A percentile compares a stretch with the other conserved stretches of the same genome.
These are phyloP conservation scores for Agelaius phoeniceus DNA, from an alignment of 2,113 vertebrate species.

Conservation along the genomic window DNA sequence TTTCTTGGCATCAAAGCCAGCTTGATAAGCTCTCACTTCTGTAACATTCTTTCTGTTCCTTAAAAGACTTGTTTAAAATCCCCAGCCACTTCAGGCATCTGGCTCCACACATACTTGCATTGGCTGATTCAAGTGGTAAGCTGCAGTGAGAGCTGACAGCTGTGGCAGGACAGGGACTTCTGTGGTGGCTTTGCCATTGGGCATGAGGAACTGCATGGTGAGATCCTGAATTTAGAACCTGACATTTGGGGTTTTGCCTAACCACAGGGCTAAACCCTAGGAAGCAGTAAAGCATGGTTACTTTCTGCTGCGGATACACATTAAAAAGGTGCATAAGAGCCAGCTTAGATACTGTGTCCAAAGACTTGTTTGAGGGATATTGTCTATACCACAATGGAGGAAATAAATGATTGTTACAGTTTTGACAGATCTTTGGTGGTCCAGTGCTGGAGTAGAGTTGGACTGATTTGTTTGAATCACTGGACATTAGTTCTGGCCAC, in stretches of 20 bases:
- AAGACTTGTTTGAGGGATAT: neutral
- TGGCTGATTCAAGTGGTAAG: neutral
- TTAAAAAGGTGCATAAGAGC: neutral
- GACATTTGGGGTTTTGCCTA: neutral
- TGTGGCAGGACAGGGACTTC: neutral
- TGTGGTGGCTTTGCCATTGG: neutral
- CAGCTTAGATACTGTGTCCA: neutral
- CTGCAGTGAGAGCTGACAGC: neutral
- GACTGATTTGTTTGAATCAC: neutral
- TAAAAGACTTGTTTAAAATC: neutral
- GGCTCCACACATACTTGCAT: accelerated
- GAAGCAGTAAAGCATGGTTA: neutral
- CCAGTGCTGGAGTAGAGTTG: neutral
- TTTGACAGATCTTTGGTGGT: neutral
- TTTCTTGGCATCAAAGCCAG: neutral
- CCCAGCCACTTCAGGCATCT: accelerated
- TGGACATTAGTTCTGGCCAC: neutral
- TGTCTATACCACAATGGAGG: neutral
- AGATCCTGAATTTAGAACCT: neutral
- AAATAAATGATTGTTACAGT: neutral
- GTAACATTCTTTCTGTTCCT: neutral
- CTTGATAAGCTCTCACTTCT: neutral
- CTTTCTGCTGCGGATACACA: neutral
- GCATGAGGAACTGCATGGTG: neutral
- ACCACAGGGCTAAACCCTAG: neutral